Evolutionary conservation across 2,113 vertebrate genomes (phyloP), one percentile per base, ranked within the genome.

Genomic region (Ellobius talpinus): DNA sequence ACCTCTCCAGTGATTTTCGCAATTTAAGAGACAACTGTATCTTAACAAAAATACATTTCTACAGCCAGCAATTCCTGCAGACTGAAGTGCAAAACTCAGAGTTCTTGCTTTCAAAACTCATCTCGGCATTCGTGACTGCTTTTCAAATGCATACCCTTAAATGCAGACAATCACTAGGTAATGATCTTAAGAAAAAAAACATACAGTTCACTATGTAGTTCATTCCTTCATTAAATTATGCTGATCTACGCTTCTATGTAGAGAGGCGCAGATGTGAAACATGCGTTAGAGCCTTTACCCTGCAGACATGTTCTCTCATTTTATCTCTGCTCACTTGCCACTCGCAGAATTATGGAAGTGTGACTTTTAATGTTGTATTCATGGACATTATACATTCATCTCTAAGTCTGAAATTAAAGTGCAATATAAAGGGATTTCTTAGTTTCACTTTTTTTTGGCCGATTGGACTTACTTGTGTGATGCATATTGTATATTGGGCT

Each of bases 1-100:
- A 87, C 73, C 95, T 94, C 68, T 97, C 93, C 84, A 97, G 31
- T 63, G 94, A 94, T 94, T 98, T 94, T 52, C 97, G 74, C 78
- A 95, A 97, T 98, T 97, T 98, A 90, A 96, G 94, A 94, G 93
- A 96, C 92, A 98, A 93, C 72, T 89, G 13, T 74, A 52, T 58
- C 50, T 87, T 97, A 94, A 97, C 89, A 95, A 96, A 98, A 98
- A 97, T 89, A 16, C 26, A 86, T 97, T 97, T 92, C 61, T 73
- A 65, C 0, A 76, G 39, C 5, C 93, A 73, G 55, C 8, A 96
- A 65, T 88, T 95, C 88, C 94, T 31, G 12, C 23, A 92, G 72
- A 26, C 7, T 39, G 90, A 73, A 70, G 86, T 95, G 39, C 7
- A 94, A 81, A 89, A 16, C 82, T 89, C 45, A 95, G 89, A 94